phyloP scores from a whole-genome alignment of 2,888 invertebrate genomes.

The Pediacus dermestoides region DNA sequence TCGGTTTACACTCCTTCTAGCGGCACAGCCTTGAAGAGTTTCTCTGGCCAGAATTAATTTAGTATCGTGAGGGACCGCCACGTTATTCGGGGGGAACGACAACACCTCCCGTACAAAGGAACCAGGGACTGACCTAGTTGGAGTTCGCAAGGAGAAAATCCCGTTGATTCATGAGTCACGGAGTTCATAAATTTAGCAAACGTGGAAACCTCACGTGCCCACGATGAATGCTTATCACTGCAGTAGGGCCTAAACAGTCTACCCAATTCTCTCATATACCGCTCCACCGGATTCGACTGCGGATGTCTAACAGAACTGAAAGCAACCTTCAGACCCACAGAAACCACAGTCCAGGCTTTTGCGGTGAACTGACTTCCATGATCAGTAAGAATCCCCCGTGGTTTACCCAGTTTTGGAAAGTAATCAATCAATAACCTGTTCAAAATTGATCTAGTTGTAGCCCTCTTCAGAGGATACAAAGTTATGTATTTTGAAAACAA shows the following conservation, averaged over 20 bases:
- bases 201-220: background rate
- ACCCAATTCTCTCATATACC: constrained; percentile 29
- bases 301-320: constrained; percentile 25
- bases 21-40: background rate
- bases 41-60: background rate
- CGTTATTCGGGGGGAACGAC: background rate
- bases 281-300: constrained; percentile 27
- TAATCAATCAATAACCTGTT: constrained; percentile 8
- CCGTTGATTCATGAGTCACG: constrained; percentile 19
- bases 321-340: constrained; percentile 10
- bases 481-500: constrained; percentile 15
- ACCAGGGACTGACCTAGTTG: constrained; percentile 2
- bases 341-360: constrained; percentile 15
- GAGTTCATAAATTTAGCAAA: constrained; percentile 2
- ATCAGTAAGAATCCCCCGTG: constrained; percentile 14
- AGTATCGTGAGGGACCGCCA: background rate
- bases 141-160: constrained; percentile 19
- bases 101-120: background rate
- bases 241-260: constrained; percentile 20
- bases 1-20: background rate
- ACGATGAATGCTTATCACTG: constrained; percentile 18
- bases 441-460: constrained; percentile 11
- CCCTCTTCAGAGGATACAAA: constrained; percentile 15
- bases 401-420: constrained; percentile 10
- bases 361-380: constrained; percentile 16